A percentile compares a stretch with the other conserved stretches of the same genome.
phyloP scores from a whole-genome alignment of 2,113 vertebrate genomes.

The Parus major region DNA sequence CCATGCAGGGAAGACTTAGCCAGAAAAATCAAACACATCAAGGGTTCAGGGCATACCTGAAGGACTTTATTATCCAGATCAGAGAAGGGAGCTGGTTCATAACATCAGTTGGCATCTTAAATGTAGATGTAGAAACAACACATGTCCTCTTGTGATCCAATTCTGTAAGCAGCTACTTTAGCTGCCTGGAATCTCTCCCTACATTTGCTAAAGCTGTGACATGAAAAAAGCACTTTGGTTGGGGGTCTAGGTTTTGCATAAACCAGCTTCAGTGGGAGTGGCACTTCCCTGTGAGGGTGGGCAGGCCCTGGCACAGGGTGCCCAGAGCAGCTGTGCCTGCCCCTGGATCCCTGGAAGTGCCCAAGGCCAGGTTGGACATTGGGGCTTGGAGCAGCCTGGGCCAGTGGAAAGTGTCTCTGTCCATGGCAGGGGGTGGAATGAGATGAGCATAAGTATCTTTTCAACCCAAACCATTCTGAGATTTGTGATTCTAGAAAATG shows the following conservation, averaged over 20 bases:
- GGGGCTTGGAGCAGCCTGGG: background rate
- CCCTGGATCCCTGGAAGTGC: background rate
- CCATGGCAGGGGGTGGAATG: background rate
- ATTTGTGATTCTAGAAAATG: background rate
- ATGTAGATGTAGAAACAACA: background rate
- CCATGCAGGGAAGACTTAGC: background rate
- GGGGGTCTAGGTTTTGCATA: background rate
- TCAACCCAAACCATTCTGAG: background rate
- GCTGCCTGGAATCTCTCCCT: background rate
- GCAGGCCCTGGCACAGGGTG: fast-evolving
- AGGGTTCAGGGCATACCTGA: background rate
- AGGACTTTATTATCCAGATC: background rate
- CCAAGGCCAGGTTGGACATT: fast-evolving
- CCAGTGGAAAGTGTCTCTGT: fast-evolving
- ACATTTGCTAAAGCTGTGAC: background rate
- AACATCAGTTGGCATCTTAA: background rate
- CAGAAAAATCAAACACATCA: background rate
- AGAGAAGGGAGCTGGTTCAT: background rate
- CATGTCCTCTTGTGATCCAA: background rate
- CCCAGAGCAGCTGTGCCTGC: background rate
- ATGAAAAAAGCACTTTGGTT: background rate
- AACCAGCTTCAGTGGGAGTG: background rate
- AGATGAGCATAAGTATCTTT: background rate
- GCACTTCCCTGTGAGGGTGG: background rate
- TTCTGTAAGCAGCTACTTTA: background rate